A percentile compares a stretch with the other conserved stretches of the same genome.
phyloP scores from a whole-genome alignment of 2,113 vertebrate species.

The Nanorana parkeri region DNA sequence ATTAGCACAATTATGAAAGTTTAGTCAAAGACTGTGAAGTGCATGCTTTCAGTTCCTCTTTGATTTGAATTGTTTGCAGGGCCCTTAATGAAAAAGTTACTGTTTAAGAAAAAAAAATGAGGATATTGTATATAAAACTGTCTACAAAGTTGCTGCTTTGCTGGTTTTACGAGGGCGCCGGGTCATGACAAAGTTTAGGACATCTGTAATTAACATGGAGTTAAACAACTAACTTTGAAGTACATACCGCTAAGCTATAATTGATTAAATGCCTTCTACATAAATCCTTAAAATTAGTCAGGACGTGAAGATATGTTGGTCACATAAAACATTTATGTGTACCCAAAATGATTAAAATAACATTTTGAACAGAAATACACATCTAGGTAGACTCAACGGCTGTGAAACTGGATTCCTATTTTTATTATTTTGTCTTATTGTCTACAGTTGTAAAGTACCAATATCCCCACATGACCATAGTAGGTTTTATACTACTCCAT shows the following conservation, averaged over 20 bases:
- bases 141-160: background rate
- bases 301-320: background rate
- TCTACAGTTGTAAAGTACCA: no score
- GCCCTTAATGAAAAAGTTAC: slow-evolving; percentile 58
- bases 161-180: slow-evolving; percentile 1
- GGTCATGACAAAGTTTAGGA: slow-evolving; percentile 8
- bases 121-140: slow-evolving; percentile 16
- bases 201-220: slow-evolving; percentile 23
- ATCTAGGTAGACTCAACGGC: no score
- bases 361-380: no score
- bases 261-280: slow-evolving; percentile 3
- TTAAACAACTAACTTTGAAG: slow-evolving; percentile 34
- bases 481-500: no score
- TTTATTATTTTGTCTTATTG: no score
- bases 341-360: no score
- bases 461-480: no score
- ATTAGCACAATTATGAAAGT: slow-evolving; percentile 63
- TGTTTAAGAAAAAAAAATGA: slow-evolving; percentile 23
- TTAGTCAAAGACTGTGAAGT: slow-evolving; percentile 60
- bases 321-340: background rate
- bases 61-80: slow-evolving; percentile 45
- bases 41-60: slow-evolving; percentile 61
- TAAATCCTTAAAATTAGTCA: slow-evolving; percentile 15
- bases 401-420: no score
- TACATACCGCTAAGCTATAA: slow-evolving; percentile 18